These are phyloP conservation scores for Motacilla tschutschensis DNA, from an alignment of 2,113 vertebrate species.

Conservation along the genomic window DNA sequence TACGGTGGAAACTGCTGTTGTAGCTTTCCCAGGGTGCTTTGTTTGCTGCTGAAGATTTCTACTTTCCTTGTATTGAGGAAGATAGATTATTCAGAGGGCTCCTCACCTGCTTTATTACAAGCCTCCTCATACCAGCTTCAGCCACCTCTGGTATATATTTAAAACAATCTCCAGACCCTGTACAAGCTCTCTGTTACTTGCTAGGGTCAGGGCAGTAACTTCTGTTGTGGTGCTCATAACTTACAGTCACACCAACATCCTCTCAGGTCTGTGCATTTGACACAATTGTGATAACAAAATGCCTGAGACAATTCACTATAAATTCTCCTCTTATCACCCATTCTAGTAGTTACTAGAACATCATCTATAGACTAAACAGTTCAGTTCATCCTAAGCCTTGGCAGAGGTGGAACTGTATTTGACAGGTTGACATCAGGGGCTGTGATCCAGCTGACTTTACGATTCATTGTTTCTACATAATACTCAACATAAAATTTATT, in stretches of 20 bases:
- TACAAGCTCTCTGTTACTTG: neutral
- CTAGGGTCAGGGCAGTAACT: neutral
- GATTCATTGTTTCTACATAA: neutral
- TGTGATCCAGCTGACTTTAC: neutral
- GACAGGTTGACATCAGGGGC: neutral
- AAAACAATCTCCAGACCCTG: neutral
- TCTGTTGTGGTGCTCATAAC: neutral
- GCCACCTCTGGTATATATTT: neutral
- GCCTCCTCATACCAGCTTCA: neutral
- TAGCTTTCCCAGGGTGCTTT: neutral
- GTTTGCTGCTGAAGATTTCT: neutral
- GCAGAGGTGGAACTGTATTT: neutral
- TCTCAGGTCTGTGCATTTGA: neutral
- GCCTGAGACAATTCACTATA: neutral
- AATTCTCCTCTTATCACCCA: neutral
- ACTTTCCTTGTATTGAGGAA: neutral
- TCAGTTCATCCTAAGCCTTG: neutral
- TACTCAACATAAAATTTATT: neutral
- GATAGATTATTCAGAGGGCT: neutral
- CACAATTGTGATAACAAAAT: neutral
- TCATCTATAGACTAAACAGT: neutral
- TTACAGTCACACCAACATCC: neutral
- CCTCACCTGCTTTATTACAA: neutral
- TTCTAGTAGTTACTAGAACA: neutral
- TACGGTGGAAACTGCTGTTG: neutral